phyloP scores from a whole-genome alignment of 1,140 invertebrate species.

The Trichoplusia ni region DNA sequence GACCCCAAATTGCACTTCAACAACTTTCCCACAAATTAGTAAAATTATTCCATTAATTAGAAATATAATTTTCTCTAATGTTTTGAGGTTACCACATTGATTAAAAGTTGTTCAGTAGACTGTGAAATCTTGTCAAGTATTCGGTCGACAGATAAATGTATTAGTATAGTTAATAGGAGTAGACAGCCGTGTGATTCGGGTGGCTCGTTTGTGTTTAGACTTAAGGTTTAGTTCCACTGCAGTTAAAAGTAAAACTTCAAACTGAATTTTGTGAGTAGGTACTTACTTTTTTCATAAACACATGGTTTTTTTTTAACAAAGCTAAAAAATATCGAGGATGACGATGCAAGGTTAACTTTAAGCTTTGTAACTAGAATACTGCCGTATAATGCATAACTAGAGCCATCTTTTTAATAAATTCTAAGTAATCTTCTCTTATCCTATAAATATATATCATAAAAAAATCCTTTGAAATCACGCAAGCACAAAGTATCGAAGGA shows the following conservation, averaged over 20 bases:
- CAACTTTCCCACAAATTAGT: constrained; percentile 24
- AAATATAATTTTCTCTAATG: constrained; percentile 46
- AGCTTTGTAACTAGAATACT: no score
- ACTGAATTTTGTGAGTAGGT: neutral
- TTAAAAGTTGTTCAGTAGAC: constrained; percentile 56
- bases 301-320: no score
- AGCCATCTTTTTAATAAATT: no score
- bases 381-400: no score
- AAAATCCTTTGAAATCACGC: no score
- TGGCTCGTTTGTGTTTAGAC: constrained; percentile 28
- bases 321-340: no score
- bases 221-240: constrained; percentile 9
- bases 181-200: constrained; percentile 48
- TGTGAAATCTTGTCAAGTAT: constrained; percentile 58
- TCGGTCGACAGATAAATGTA: constrained; percentile 39
- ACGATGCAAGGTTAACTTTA: no score
- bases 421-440: no score
- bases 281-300: neutral
- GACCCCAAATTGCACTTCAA: neutral
- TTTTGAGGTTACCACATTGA: constrained; percentile 48
- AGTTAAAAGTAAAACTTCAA: no score
- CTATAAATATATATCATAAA: no score
- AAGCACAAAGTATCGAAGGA: no score
- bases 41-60: constrained; percentile 19
- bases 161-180: constrained; percentile 42